Percentiles rank a stretch among this genome's conserved stretches.
Evolutionary conservation across 2,113 vertebrate species (phyloP).

Genomic region (Telmatochromis brachygnathus): DNA sequence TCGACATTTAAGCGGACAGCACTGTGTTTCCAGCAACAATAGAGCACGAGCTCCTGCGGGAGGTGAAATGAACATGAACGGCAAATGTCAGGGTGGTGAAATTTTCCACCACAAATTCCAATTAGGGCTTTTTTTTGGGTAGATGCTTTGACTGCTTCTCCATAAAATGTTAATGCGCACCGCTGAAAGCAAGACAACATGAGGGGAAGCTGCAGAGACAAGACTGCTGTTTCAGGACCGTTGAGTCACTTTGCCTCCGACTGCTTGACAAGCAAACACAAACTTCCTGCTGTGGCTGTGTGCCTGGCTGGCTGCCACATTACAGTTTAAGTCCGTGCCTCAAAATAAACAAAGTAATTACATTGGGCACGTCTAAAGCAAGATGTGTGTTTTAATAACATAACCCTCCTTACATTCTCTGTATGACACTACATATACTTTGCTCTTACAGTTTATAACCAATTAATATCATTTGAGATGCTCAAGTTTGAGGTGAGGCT

Average conservation of each 20-base stretch:
- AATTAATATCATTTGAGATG: neutral
- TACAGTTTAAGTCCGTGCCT: neutral
- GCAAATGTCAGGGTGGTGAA: neutral
- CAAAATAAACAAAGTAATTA: slow-evolving; percentile 1
- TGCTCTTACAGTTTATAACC: neutral
- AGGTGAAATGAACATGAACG: slow-evolving; percentile 7
- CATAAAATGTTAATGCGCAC: slow-evolving; percentile 37
- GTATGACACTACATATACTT: neutral
- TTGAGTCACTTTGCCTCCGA: slow-evolving; percentile 41
- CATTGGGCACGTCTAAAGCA: neutral
- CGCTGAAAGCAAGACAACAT: slow-evolving; percentile 30
- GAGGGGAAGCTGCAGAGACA: slow-evolving; percentile 46
- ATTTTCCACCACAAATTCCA: slow-evolving; percentile 3
- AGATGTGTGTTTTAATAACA: neutral
- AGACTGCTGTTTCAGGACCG: slow-evolving; percentile 34
- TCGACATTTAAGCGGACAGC: slow-evolving; percentile 36
- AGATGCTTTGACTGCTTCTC: neutral
- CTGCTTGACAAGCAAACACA: slow-evolving; percentile 55
- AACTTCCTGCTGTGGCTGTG: slow-evolving; percentile 33
- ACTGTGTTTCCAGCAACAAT: slow-evolving; percentile 29
- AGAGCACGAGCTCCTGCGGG: neutral
- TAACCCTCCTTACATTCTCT: neutral
- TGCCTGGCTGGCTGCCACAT: neutral
- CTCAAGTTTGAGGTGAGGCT: neutral
- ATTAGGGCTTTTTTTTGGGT: neutral